Conservation (phyloP, 2,888 invertebrate species). For the Dicycla oo region DNA sequence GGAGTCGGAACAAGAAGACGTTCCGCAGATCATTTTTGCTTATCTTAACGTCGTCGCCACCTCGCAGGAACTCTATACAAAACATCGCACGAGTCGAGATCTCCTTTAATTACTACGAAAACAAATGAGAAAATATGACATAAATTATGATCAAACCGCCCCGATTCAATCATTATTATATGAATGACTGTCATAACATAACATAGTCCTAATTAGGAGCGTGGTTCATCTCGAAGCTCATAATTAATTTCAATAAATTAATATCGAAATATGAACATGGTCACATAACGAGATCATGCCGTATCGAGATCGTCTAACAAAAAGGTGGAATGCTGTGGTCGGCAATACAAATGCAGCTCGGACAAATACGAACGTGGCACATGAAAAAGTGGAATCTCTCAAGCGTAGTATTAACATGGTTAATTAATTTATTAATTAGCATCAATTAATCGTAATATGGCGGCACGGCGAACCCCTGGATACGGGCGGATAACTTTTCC, state of each 20-base stretch:
- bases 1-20: slow-evolving; percentile 64
- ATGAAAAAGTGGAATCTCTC: slow-evolving; percentile 82
- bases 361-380: slow-evolving; percentile 78
- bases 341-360: slow-evolving; percentile 79
- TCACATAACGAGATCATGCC: slow-evolving; percentile 69
- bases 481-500: slow-evolving; percentile 84
- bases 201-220: slow-evolving; percentile 77
- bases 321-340: slow-evolving; percentile 78
- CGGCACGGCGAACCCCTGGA: slow-evolving; percentile 76
- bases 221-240: slow-evolving; percentile 67
- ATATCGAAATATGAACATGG: slow-evolving; percentile 78
- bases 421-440: slow-evolving; percentile 90
- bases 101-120: slow-evolving; percentile 73
- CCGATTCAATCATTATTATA: slow-evolving; percentile 76
- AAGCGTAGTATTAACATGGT: slow-evolving; percentile 86
- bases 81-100: slow-evolving; percentile 68
- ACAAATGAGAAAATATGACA: slow-evolving; percentile 78
- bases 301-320: slow-evolving; percentile 74
- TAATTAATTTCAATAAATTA: slow-evolving; percentile 83
- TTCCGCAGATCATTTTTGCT: slow-evolving; percentile 51
- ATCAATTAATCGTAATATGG: slow-evolving; percentile 86
- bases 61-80: slow-evolving; percentile 64
- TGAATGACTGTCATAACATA: slow-evolving; percentile 79
- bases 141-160: slow-evolving; percentile 75
- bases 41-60: slow-evolving; percentile 71